Evolutionary conservation across 1,140 invertebrate genomes (phyloP), one percentile per base, ranked within the genome.

Genomic region (Lutraria rhynchaena): DNA sequence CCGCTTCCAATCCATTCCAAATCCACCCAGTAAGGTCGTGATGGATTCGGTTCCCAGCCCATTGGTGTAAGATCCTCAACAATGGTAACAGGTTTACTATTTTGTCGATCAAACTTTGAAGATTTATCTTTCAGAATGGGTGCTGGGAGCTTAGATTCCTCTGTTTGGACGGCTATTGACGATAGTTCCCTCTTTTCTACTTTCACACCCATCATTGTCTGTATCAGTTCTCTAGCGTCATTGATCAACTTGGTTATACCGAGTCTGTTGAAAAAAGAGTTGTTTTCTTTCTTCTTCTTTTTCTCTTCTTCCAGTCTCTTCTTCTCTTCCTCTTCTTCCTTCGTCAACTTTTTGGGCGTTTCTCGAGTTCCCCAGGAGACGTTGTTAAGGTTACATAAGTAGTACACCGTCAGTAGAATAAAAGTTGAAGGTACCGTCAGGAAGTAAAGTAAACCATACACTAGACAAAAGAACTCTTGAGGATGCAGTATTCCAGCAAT

Each of bases 311-410:
- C 81, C 46, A 69, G 73, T 31, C 41, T 67, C 77, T 84, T 77
- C 24, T 80, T 46, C 41, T 86, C 85, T 60, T 88, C 87, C 46
- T 87, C 80, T 58, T 90, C 89, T 51, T 90, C 88, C n/a, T 88
- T 86, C 1, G 85, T 87, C 51, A 88, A 46, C 75, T 90, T 99
- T n/a, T 96, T 95, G 80, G 96, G 95, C 1, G 99, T 97, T 94
- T 99, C 99, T 83, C 99, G 94, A 3, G 99, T 99, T 89, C 99
- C 99, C 99, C 99, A 99, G 0, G 98, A 96, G 84, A 99, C 98
- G 80, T 98, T 97, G 90, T 99, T 99, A 58, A 99, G 93, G 93
- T 99, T 99, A 91, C 98, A 98, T 82, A 99, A 95, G 15, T 98
- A 99, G 92, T 99, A 99, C 49, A 99, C 94, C 89, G 99, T 98